Conservation (phyloP, 1,140 invertebrate genomes). For the Drosophila punjabiensis region DNA sequence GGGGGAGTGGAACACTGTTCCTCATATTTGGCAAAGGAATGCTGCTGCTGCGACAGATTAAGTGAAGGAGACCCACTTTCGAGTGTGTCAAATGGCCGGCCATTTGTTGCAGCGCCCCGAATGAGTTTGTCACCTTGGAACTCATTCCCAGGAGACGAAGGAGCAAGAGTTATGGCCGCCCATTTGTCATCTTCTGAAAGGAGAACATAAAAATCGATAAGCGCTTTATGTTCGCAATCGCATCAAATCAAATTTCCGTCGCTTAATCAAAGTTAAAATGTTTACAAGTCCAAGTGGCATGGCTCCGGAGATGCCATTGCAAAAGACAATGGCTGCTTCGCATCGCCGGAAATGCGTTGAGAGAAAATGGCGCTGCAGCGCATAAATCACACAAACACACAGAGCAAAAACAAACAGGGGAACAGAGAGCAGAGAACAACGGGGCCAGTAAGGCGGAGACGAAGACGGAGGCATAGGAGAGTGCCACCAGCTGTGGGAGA, state of each 20-base stretch:
- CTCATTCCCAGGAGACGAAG: slow-evolving; percentile 3
- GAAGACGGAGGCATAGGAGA: neutral
- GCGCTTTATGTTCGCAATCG: slow-evolving; percentile 62
- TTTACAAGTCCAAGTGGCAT: slow-evolving; percentile 55
- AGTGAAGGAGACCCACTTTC: slow-evolving; percentile 60
- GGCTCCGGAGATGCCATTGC: slow-evolving; percentile 13
- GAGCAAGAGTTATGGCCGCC: slow-evolving; percentile 48
- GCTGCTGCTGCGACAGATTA: slow-evolving; percentile 45
- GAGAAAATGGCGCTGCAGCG: slow-evolving; percentile 68
- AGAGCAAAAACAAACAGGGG: slow-evolving; percentile 6
- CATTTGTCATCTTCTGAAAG: slow-evolving; percentile 70
- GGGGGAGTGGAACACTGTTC: neutral
- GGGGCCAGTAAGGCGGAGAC: slow-evolving; percentile 21
- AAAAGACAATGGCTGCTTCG: slow-evolving; percentile 58
- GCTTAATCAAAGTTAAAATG: slow-evolving; percentile 80
- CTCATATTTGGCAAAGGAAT: slow-evolving; percentile 40
- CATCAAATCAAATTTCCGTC: slow-evolving; percentile 74
- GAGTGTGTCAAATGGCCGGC: slow-evolving; percentile 77
- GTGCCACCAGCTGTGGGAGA: neutral
- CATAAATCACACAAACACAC: slow-evolving; percentile 68
- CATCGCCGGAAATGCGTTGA: slow-evolving; percentile 71
- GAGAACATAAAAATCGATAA: slow-evolving; percentile 61
- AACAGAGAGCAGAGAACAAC: slow-evolving; percentile 27
- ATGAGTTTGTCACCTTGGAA: slow-evolving; percentile 78
- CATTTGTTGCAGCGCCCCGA: slow-evolving; percentile 73